phyloP scores from a whole-genome alignment of 2,888 invertebrate genomes.

The Hartigia nigra region DNA sequence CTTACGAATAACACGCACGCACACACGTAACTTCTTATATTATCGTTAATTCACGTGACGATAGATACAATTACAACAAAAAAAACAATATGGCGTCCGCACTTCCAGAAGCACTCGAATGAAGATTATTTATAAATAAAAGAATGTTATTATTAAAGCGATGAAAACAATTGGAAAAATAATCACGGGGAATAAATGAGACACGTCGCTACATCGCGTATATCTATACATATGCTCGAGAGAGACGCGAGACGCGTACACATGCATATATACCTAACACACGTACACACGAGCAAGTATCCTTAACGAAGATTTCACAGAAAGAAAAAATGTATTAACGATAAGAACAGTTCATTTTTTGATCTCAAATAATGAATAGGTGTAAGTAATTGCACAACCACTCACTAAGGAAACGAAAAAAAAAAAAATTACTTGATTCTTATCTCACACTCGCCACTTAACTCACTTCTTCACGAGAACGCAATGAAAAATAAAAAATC shows the following conservation, averaged over 20 bases:
- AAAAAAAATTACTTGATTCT: conserved; percentile 18
- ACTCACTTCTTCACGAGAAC: conserved; percentile 13
- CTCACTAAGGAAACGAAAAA: conserved; percentile 1
- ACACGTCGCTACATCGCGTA: conserved; percentile 34
- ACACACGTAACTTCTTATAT: too few relatives aligned
- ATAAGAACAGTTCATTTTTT: conserved; percentile 15
- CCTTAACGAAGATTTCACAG: neutral
- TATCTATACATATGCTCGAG: neutral
- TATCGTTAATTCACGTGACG: neutral
- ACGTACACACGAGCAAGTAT: conserved; percentile 1
- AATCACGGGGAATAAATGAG: conserved; percentile 25
- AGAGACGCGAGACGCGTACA: neutral
- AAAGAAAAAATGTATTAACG: conserved; percentile 8
- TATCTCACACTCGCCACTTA: conserved; percentile 17
- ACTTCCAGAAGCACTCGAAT: neutral
- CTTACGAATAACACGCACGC: too few relatives aligned
- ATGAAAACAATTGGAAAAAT: conserved; percentile 2
- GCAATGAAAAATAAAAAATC: neutral
- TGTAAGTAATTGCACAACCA: conserved; percentile 9
- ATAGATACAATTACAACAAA: neutral
- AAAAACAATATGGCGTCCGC: conserved; percentile 1
- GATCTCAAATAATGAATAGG: conserved; percentile 13
- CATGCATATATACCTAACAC: conserved; percentile 2
- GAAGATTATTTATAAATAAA: conserved; percentile 1
- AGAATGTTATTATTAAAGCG: conserved; percentile 1